Percentiles rank a stretch among this genome's conserved stretches.
Evolutionary conservation across 2,888 invertebrate genomes (phyloP).

Genomic region (Galerucella calmariensis): DNA sequence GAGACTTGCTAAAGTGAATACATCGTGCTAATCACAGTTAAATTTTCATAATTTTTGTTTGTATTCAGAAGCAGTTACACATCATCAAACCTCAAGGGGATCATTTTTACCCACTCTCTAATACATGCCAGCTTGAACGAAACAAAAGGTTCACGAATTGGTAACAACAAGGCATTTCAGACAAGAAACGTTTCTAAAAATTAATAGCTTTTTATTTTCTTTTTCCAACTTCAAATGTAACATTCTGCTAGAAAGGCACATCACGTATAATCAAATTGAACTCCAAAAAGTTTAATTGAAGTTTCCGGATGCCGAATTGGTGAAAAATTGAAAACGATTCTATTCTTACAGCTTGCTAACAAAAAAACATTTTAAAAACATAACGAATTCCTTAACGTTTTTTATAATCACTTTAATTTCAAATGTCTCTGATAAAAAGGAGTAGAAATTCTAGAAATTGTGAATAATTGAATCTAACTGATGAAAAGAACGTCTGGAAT

Average conservation of each 20-base stretch:
- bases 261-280: conserved; percentile 20
- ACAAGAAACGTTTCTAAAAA: conserved; percentile 6
- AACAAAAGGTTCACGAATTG: conserved; percentile 5
- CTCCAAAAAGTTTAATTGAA: conserved; percentile 17
- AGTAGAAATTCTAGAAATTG: conserved; percentile 14
- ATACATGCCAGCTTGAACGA: background rate
- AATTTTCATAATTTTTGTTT: too few relatives aligned
- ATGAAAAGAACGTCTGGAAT: background rate
- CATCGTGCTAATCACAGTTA: too few relatives aligned
- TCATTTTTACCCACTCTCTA: too few relatives aligned
- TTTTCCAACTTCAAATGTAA: conserved; percentile 6
- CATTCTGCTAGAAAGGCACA: conserved; percentile 13
- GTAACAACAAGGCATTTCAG: background rate
- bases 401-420: conserved; percentile 12
- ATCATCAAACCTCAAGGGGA: too few relatives aligned
- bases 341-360: conserved; percentile 1
- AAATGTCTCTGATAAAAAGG: background rate
- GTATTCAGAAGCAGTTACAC: too few relatives aligned
- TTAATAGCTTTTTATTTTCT: conserved; percentile 11
- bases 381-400: conserved; percentile 3
- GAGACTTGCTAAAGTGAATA: too few relatives aligned
- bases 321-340: conserved; percentile 15
- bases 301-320: conserved; percentile 12
- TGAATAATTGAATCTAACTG: conserved; percentile 8
- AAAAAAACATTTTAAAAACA: conserved; percentile 8